A percentile compares a stretch with the other conserved stretches of the same genome.
Evolutionary conservation across 2,888 invertebrate species (phyloP).

Genomic region (Homarus gammarus): DNA sequence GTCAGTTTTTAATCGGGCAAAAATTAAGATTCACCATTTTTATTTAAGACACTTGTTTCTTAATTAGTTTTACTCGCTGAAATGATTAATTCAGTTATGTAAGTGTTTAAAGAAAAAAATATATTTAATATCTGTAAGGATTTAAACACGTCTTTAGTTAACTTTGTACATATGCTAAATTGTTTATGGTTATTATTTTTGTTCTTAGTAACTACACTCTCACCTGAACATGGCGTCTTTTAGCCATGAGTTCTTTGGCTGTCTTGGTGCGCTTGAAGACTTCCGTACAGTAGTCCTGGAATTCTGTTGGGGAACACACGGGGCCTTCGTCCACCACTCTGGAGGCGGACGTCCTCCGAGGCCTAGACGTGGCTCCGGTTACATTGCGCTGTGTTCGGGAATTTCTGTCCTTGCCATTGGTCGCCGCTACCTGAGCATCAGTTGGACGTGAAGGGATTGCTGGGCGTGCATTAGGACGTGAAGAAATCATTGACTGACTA

Average conservation of each 20-base stretch:
- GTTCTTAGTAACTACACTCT: background rate
- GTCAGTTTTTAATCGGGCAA: too few species aligned
- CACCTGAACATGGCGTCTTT: conserved; percentile 40
- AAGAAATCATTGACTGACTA: background rate
- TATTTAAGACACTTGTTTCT: too few species aligned
- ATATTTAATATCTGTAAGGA: too few species aligned
- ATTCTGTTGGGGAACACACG: conserved; percentile 30
- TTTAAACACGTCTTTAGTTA: too few species aligned
- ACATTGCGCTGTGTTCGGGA: background rate
- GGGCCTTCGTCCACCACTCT: background rate
- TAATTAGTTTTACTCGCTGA: too few species aligned
- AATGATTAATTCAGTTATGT: too few species aligned
- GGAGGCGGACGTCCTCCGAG: too few species aligned
- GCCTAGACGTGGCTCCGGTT: background rate
- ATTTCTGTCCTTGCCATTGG: background rate
- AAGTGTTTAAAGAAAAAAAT: too few species aligned
- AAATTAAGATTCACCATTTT: too few species aligned
- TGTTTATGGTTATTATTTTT: background rate
- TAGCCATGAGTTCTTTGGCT: background rate
- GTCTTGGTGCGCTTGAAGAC: conserved; percentile 33
- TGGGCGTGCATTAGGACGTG: background rate
- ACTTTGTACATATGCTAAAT: too few species aligned
- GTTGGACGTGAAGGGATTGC: background rate
- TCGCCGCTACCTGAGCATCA: background rate
- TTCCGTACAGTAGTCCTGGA: conserved; percentile 40